Base-by-base conservation (phyloP, 2,888 invertebrate species). In the Agrotis ipsilon region DNA sequence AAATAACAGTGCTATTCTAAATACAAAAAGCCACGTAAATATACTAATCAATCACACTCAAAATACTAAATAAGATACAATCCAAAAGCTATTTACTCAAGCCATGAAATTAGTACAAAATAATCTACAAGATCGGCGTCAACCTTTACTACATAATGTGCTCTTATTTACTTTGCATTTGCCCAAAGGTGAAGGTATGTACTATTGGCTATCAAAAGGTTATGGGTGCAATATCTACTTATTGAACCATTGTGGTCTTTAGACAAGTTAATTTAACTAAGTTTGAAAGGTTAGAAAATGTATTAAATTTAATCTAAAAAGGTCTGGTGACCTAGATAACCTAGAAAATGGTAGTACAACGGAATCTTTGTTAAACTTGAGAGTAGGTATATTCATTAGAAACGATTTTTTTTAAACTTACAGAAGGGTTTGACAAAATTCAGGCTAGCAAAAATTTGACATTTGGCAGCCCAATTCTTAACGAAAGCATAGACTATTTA, bases 121-220 rank as follows among this genome's bases (percentile, higher is more conserved):
- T 66, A 19, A 14, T 21, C 16, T 2, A 19, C 14, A 16, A 39
- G 13, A 51, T 69, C 24, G n/a, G 16, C 18, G 5, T 0, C 18
- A 57, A 59, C 18, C 27, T 75, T 74, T 65, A 46, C 43, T 7
- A 58, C 18, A 66, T 45, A 61, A 80, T 24, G n/a, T 68, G 62
- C 62, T 68, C 81, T 51, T 32, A 63, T 80, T 77, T 59, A 76
- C 43, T 54, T 49, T 55, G 49, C 14, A 46, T 11, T 60, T 32
- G 4, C 1, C 27, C 32, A 78, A 77, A 77, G 70, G 78, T 76
- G 43, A 63, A 64, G 81, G 81, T n/a, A 48, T 61, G 39, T 39
- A 39, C 48, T 18, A 21, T 18, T 57, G 64, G 55, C 48, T 51
- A 76, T 64, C 39, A 45, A 76, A 69, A 81, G 57, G 48, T 65